Conservation (phyloP, 2,113 vertebrate genomes). For the Ailurus styani region DNA sequence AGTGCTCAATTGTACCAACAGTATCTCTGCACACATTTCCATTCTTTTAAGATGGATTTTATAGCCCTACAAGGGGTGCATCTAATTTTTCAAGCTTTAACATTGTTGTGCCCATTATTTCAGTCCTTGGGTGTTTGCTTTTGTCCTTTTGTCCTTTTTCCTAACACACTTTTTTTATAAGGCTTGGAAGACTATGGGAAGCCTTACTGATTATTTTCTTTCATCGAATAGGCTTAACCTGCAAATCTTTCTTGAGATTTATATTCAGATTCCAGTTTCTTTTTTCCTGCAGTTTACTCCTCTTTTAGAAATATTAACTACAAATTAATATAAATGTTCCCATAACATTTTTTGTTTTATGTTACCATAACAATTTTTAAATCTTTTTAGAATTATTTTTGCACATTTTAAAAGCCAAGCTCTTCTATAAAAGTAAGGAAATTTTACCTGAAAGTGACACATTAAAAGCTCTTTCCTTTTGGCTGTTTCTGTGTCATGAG, state of each 20-base stretch:
- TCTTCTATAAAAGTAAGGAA: background rate
- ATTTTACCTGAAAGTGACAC: background rate
- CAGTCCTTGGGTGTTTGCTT: background rate
- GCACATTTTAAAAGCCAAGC: background rate
- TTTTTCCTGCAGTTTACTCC: background rate
- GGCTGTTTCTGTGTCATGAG: background rate
- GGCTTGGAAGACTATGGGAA: background rate
- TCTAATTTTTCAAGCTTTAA: background rate
- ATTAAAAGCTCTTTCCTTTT: background rate
- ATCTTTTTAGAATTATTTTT: background rate
- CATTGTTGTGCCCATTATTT: background rate
- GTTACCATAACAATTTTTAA: background rate
- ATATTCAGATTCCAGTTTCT: background rate
- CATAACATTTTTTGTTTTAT: background rate
- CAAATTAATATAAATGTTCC: background rate
- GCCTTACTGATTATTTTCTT: background rate
- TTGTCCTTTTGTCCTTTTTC: background rate
- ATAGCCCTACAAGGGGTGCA: conserved; percentile 14
- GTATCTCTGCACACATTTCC: conserved; percentile 50
- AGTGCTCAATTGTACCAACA: background rate
- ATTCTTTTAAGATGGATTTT: conserved; percentile 46
- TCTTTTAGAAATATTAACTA: background rate
- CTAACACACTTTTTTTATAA: background rate
- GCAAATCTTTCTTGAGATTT: background rate
- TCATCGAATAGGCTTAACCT: background rate